A percentile compares a stretch with the other conserved stretches of the same genome.
These are phyloP conservation scores for Spatulosminthurus flaviceps DNA, from an alignment of 2,888 invertebrate species.

Conservation along the genomic window DNA sequence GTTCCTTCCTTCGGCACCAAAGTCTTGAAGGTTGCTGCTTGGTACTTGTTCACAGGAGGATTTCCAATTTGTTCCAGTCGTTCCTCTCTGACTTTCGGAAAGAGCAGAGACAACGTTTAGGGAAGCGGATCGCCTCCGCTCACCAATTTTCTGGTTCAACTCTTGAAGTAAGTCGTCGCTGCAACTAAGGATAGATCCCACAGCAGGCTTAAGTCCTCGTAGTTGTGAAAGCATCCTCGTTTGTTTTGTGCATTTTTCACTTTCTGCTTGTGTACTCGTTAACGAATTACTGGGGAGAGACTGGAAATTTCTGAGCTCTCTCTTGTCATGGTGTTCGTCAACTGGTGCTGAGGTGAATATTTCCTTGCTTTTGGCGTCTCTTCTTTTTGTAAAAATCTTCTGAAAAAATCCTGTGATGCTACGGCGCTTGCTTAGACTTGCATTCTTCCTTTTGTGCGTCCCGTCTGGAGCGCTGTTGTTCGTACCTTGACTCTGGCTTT, in stretches of 20 bases:
- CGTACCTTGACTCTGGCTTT: no score
- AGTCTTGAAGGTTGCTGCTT: no score
- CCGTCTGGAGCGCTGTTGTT: not conserved
- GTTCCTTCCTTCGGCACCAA: no score
- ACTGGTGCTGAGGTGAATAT: constrained; percentile 60
- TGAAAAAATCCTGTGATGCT: constrained; percentile 57
- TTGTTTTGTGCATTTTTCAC: not conserved
- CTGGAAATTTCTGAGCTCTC: not conserved
- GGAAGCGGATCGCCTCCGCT: constrained; percentile 41
- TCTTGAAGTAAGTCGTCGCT: constrained; percentile 57
- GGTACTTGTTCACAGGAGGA: no score
- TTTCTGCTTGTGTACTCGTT: not conserved
- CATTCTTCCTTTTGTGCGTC: not conserved
- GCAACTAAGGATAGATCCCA: constrained; percentile 29
- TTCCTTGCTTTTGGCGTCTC: constrained; percentile 40
- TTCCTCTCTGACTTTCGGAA: no score
- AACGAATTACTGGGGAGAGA: no score
- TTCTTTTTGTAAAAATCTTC: constrained; percentile 59
- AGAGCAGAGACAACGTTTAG: no score
- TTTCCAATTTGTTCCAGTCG: no score
- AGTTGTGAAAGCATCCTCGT: not conserved
- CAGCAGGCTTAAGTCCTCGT: not conserved
- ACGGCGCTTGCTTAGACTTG: constrained; percentile 42
- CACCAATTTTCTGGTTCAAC: constrained; percentile 57
- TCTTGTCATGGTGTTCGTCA: no score